Percentiles rank a stretch among this genome's conserved stretches.
Evolutionary conservation across 2,797 vertebrate species (phyloP).

Genomic region (Varecia variegata): DNA sequence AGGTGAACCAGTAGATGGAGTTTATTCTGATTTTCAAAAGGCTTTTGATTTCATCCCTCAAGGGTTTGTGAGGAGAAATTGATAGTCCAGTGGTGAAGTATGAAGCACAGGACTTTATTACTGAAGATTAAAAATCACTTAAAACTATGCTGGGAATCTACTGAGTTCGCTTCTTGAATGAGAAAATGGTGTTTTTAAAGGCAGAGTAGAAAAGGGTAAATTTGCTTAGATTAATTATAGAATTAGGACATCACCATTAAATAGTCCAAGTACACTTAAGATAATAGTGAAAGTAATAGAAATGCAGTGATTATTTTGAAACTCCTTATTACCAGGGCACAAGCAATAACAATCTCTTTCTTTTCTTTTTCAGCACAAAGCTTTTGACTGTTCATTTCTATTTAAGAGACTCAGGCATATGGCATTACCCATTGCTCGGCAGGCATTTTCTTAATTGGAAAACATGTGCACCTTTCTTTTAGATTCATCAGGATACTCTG

Average conservation of each 20-base stretch:
- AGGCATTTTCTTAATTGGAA: slow-evolving; percentile 63
- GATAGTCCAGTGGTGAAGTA: not conserved
- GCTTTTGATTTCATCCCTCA: not conserved
- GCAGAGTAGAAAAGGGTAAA: not conserved
- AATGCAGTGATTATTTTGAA: not conserved
- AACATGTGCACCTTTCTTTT: slow-evolving; percentile 20
- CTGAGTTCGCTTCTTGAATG: not conserved
- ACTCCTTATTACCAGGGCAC: not conserved
- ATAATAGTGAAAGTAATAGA: not conserved
- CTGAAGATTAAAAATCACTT: not conserved
- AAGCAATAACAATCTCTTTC: not conserved
- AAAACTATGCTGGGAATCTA: not conserved
- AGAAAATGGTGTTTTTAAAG: slow-evolving; percentile 15
- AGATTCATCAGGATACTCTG: not conserved
- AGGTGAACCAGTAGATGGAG: not conserved
- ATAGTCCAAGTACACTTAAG: not conserved
- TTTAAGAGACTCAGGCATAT: slow-evolving; percentile 27
- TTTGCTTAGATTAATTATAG: not conserved
- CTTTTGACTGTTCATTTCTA: slow-evolving; percentile 33
- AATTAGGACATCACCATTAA: not conserved
- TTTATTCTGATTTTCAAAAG: slow-evolving; percentile 28
- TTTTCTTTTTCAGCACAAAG: not conserved
- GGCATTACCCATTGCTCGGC: not conserved
- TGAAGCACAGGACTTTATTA: not conserved
- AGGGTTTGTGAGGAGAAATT: not conserved